phyloP scores from a whole-genome alignment of 2,888 invertebrate genomes.

The Xylophagus ater region DNA sequence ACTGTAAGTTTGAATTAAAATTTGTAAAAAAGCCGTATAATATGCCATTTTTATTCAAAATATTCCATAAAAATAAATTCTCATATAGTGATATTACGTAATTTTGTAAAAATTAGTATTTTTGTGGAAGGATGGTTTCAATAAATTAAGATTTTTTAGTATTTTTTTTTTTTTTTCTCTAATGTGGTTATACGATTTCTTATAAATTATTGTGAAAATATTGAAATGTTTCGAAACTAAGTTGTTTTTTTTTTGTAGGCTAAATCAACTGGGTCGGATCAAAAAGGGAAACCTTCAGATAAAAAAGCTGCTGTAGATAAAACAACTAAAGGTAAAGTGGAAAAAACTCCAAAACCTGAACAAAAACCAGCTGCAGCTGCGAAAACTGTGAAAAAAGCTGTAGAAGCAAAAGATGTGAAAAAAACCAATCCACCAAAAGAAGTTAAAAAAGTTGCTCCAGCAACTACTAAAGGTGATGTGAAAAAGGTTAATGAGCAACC shows the following conservation, averaged over 20 bases:
- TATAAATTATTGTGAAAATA: neutral
- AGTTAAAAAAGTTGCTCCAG: conserved; percentile 20
- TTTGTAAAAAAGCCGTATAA: conserved; percentile 4
- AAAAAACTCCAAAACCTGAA: conserved; percentile 34
- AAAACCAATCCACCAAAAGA: conserved; percentile 16
- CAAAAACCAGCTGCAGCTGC: conserved; percentile 33
- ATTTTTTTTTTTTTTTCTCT: neutral
- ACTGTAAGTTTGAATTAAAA: conserved; percentile 32
- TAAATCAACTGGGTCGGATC: conserved; percentile 35
- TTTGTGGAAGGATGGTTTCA: neutral
- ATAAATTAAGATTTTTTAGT: neutral
- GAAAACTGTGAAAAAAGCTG: conserved; percentile 33
- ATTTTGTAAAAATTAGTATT: neutral
- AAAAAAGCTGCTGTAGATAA: conserved; percentile 27
- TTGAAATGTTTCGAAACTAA: neutral
- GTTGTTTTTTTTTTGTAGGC: conserved; percentile 24
- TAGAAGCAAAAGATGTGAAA: conserved; percentile 19
- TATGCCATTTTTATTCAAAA: neutral
- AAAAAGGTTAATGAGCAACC: conserved; percentile 38
- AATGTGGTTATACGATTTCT: neutral
- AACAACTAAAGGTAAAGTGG: conserved; percentile 36
- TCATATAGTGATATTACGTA: neutral
- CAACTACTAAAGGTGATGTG: conserved; percentile 31
- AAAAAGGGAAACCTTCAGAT: conserved; percentile 29
- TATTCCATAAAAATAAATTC: neutral